Evolutionary conservation across 2,797 vertebrate genomes (phyloP).

Genomic region (Sebastes iracundus): DNA sequence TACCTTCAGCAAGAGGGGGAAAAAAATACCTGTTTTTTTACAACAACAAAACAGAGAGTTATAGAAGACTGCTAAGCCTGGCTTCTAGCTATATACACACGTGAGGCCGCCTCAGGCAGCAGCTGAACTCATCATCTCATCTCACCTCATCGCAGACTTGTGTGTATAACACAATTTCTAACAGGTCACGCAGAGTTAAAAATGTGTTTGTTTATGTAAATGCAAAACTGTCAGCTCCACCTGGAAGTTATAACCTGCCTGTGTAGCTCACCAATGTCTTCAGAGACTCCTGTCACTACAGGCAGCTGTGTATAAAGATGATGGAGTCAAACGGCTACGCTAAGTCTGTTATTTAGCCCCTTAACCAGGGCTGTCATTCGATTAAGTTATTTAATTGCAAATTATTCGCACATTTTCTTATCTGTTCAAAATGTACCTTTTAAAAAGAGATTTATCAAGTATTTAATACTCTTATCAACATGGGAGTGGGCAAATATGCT

Average conservation of each 20-base stretch:
- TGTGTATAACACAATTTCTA: neutral
- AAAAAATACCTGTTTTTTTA: neutral
- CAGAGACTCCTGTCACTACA: neutral
- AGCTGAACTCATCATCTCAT: slow-evolving; percentile 2
- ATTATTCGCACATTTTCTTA: too few species aligned
- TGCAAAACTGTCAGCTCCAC: neutral
- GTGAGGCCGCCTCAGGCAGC: slow-evolving; percentile 2
- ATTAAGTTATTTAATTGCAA: too few species aligned
- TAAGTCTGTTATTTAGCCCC: neutral
- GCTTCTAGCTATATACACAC: neutral
- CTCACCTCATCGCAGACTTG: neutral
- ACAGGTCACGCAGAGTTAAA: slow-evolving; percentile 11
- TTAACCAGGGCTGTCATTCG: neutral
- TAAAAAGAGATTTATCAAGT: too few species aligned
- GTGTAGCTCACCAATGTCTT: neutral
- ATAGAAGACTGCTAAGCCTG: neutral
- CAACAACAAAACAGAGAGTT: neutral
- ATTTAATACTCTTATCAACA: too few species aligned
- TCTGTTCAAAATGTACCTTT: too few species aligned
- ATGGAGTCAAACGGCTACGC: neutral
- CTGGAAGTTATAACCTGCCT: neutral
- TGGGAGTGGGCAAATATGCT: too few species aligned
- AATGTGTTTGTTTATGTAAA: neutral
- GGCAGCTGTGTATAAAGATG: neutral
- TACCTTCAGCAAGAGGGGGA: neutral